These are phyloP conservation scores for Pogonomyrmex californicus DNA, from an alignment of 1,140 invertebrate species.

Conservation along the genomic window DNA sequence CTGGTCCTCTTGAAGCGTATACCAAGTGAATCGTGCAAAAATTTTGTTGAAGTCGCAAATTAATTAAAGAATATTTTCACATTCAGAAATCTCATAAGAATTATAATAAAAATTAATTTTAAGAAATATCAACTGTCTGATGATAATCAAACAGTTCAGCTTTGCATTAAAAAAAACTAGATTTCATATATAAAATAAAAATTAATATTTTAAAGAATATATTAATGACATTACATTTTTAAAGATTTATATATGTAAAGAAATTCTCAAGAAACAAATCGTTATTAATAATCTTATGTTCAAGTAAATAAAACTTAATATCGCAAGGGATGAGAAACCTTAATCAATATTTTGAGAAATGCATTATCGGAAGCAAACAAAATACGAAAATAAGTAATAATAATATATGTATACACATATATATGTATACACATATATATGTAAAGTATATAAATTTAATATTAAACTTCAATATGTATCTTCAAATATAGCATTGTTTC, in stretches of 20 bases:
- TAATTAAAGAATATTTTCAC: background rate
- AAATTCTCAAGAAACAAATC: background rate
- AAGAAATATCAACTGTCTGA: constrained; percentile 1
- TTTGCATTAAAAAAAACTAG: background rate
- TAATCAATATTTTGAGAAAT: constrained; percentile 10
- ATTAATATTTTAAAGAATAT: constrained; percentile 7
- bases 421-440: background rate
- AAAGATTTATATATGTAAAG: background rate
- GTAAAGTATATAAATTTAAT: background rate
- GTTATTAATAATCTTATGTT: constrained; percentile 4
- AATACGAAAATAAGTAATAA: constrained; percentile 28
- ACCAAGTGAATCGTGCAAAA: constrained; percentile 2
- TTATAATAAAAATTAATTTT: constrained; percentile 3
- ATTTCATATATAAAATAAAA: background rate
- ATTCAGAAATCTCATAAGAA: background rate
- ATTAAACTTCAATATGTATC: background rate
- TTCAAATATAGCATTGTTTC: constrained; percentile 10
- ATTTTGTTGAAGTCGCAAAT: background rate
- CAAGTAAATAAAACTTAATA: constrained; percentile 11
- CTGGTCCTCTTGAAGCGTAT: background rate
- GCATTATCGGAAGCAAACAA: background rate
- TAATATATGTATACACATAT: background rate
- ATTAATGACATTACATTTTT: background rate
- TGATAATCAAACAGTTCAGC: background rate
- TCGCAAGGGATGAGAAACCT: background rate